Evolutionary conservation across 2,113 vertebrate genomes (phyloP).

Genomic region (Collichthys lucidus): DNA sequence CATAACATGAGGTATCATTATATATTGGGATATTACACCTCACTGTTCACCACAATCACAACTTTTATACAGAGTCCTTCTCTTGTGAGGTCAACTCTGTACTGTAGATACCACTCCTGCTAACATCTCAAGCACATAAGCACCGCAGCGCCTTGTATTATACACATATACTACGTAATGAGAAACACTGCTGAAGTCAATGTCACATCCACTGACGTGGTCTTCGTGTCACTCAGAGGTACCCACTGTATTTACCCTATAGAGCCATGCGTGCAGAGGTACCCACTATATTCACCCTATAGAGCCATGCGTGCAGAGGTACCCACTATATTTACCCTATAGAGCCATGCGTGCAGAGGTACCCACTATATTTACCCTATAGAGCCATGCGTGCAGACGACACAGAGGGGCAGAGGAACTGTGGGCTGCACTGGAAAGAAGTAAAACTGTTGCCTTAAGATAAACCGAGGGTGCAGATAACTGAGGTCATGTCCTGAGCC

Average conservation of each 20-base stretch:
- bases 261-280: not conserved
- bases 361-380: not conserved
- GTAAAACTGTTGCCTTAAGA: constrained; percentile 37
- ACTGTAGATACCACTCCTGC: too few relatives aligned
- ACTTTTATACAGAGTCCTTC: too few relatives aligned
- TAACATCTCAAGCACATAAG: too few relatives aligned
- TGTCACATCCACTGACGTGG: not conserved
- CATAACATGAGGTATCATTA: not conserved
- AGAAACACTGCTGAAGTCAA: not conserved
- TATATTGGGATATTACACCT: not conserved
- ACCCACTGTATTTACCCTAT: not conserved
- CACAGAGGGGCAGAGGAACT: not conserved
- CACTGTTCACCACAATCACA: not conserved
- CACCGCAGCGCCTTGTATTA: too few relatives aligned
- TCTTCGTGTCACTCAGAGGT: not conserved
- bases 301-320: not conserved
- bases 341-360: not conserved
- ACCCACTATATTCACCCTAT: not conserved
- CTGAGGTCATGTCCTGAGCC: constrained; percentile 31
- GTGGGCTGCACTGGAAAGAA: not conserved
- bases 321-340: not conserved
- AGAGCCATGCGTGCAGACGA: not conserved
- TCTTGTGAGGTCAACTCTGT: too few relatives aligned
- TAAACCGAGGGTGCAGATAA: constrained; percentile 13
- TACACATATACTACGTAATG: not conserved